phyloP scores from a whole-genome alignment of 23 tunicate species.

The Diplosoma virens region DNA sequence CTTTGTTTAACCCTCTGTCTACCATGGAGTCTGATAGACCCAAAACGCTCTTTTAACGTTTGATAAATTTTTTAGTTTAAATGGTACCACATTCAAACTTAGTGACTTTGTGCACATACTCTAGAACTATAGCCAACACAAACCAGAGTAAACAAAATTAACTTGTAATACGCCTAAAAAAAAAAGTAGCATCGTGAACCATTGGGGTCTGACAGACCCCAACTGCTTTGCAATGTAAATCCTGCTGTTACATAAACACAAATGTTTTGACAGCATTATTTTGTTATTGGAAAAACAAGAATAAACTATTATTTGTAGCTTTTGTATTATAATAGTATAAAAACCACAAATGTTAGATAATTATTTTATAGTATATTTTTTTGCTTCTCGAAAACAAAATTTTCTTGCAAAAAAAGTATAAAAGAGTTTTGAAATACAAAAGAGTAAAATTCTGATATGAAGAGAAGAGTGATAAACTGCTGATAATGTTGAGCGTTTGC shows the following conservation, averaged over 20 bases:
- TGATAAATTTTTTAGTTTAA: neutral
- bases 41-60: neutral
- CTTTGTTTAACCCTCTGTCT: no score
- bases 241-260: neutral
- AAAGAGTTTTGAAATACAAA: no score
- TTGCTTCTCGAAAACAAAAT: no score
- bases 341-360: no score
- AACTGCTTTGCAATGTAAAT: neutral
- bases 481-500: no score
- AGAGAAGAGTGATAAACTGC: no score
- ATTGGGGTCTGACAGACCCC: conserved; percentile 24
- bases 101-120: conserved; percentile 2
- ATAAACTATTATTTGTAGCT: neutral
- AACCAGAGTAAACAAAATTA: neutral
- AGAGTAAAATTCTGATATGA: no score
- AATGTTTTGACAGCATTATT: neutral
- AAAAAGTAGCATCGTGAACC: conserved; percentile 10
- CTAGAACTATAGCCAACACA: no score
- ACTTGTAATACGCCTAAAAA: neutral
- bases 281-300: neutral
- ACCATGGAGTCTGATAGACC: no score
- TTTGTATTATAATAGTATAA: no score
- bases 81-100: neutral
- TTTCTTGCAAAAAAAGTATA: no score
- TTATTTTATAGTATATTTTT: no score